Base-by-base conservation (phyloP, 2,797 vertebrate species). In the Onychomys leucogaster region DNA sequence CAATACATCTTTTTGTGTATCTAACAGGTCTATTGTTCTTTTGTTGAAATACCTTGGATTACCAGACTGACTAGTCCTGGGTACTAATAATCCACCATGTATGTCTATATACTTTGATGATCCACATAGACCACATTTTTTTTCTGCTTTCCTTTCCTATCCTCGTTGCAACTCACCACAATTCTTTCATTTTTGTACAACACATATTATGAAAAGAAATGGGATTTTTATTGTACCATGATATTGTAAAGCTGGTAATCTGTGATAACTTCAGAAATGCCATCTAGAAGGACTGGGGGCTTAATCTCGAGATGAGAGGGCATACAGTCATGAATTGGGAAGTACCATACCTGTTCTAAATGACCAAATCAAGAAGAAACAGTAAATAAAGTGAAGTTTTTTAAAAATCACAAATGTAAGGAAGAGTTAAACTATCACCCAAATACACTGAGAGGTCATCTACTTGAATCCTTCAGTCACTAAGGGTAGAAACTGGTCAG, bases 121-220 rank as follows among this genome's bases (percentile, higher is more conserved):
- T 59, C 9, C 37, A 32, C 17, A 17, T 5, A n/a, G 25, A 69
- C 61, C 29, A n/a, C 17, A 67, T n/a, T 61, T 89, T 90, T 69
- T 90, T 69, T 87, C 21, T 83, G 34, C 21, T n/a, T 71, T 89
- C 67, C 49, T 91, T 61, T 10, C 11, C 7, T 4, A 46, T 4
- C 11, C 17, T 37, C 84, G 27, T 73, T 61, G 5, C 7, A 94
- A 71, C 27, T 91, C 52, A 52, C 41, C 6, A 73, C 0, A 32
- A 2, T 91, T 8, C 21, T 89, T 93, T 86, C 52, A 81, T 84
- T 90, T 86, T 86, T 65, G 46, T 93, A 55, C 49, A 59, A 52
- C 19, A 52, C 19, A 73, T 13, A 84, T 43, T 67, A 41, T 61
- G 14, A n/a, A 43, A 95, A 94, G 69, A 90, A 86, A 81, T 55